These are phyloP conservation scores for Argyrosomus japonicus DNA, from an alignment of 2,113 vertebrate genomes.

Conservation along the genomic window DNA sequence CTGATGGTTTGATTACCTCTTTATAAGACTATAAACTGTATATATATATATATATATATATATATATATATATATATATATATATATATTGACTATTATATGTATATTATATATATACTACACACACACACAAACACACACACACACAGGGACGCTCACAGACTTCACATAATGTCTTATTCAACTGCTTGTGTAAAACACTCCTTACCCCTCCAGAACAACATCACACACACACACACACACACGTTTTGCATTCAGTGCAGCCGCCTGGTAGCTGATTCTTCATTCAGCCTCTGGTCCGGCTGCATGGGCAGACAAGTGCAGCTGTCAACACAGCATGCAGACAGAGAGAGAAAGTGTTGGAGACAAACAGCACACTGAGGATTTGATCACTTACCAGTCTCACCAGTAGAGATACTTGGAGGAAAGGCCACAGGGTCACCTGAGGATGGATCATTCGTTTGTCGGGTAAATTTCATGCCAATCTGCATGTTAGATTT, in stretches of 20 bases:
- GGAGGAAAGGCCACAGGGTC: neutral
- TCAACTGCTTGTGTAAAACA: slow-evolving; percentile 1
- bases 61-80: too few species aligned
- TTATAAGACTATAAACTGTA: too few species aligned
- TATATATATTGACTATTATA: too few species aligned
- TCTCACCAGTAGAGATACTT: neutral
- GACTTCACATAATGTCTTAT: slow-evolving; percentile 9
- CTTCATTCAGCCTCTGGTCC: slow-evolving; percentile 27
- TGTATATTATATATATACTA: too few species aligned
- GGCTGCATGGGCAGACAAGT: slow-evolving; percentile 20
- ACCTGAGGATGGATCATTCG: neutral
- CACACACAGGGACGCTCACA: neutral
- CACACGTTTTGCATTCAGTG: slow-evolving; percentile 6
- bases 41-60: too few species aligned
- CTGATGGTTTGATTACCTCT: too few species aligned
- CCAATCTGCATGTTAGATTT: slow-evolving; percentile 14
- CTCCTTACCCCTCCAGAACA: neutral
- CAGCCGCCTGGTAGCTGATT: slow-evolving; percentile 23
- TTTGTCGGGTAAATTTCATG: neutral
- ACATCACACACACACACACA: neutral
- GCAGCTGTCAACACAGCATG: slow-evolving; percentile 37
- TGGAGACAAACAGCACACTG: slow-evolving; percentile 6
- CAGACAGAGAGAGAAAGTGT: slow-evolving; percentile 12
- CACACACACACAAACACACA: neutral
- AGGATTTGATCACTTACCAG: neutral